Evolutionary conservation across 2,888 invertebrate genomes (phyloP).

Genomic region (Nyleta sp.): DNA sequence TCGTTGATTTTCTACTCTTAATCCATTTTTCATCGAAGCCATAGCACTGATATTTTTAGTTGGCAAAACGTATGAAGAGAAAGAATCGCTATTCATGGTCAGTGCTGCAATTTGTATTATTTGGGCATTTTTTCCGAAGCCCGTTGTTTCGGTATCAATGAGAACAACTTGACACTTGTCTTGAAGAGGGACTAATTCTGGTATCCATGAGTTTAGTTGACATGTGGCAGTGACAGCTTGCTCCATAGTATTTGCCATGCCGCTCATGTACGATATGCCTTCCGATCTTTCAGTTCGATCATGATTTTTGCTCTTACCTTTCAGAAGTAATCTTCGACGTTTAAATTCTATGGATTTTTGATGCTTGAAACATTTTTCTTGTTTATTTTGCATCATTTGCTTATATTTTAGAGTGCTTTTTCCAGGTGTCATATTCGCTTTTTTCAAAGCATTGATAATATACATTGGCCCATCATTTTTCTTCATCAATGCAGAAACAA

Average conservation of each 20-base stretch:
- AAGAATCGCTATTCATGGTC: not conserved
- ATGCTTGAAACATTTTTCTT: not conserved
- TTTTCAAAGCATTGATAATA: too few relatives aligned
- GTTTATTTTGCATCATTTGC: too few relatives aligned
- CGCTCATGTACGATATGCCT: constrained; percentile 46
- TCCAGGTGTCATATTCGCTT: too few relatives aligned
- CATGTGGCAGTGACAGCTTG: constrained; percentile 31
- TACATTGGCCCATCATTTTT: constrained; percentile 43
- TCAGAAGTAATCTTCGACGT: constrained; percentile 15
- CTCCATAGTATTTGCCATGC: constrained; percentile 27
- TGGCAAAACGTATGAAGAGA: constrained; percentile 21
- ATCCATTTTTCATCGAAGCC: constrained; percentile 18
- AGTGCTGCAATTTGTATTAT: constrained; percentile 51
- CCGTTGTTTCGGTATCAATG: constrained; percentile 57
- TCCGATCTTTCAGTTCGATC: too few relatives aligned
- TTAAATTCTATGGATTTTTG: too few relatives aligned
- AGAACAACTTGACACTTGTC: not conserved
- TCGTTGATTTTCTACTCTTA: constrained; percentile 2
- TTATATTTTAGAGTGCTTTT: too few relatives aligned
- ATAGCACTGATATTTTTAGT: not conserved
- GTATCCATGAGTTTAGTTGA: not conserved
- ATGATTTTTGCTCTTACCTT: too few relatives aligned
- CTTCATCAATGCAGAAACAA: constrained; percentile 45
- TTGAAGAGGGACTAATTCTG: not conserved
- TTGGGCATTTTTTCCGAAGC: constrained; percentile 47